Evolutionary conservation across 1,140 invertebrate species (phyloP).

Genomic region (Pygmarrhopalites habei): DNA sequence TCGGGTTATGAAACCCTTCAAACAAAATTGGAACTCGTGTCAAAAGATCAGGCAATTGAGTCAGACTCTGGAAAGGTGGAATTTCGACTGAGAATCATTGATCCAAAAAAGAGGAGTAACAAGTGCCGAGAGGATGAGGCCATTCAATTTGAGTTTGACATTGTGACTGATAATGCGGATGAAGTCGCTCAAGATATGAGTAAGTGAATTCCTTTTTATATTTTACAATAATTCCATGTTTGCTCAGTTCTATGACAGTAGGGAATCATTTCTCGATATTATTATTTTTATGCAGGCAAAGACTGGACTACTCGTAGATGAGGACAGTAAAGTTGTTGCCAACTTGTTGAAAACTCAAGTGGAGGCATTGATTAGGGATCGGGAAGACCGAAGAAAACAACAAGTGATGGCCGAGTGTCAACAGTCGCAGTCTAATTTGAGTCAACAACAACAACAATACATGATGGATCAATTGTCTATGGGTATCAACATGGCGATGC

Average conservation of each 20-base stretch:
- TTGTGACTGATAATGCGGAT: slow-evolving; percentile 84
- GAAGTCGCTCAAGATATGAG: slow-evolving; percentile 94
- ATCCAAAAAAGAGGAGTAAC: slow-evolving; percentile 91
- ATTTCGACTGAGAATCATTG: slow-evolving; percentile 86
- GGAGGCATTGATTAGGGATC: slow-evolving; percentile 54
- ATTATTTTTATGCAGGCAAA: slow-evolving; percentile 56
- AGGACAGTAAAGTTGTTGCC: slow-evolving; percentile 79
- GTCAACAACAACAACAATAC: slow-evolving; percentile 11
- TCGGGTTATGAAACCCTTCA: slow-evolving; percentile 40
- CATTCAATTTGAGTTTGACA: slow-evolving; percentile 97
- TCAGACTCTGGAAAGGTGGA: slow-evolving; percentile 60
- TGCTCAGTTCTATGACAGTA: too few species aligned
- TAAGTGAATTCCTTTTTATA: too few species aligned
- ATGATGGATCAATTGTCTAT: slow-evolving; percentile 12
- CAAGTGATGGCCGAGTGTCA: slow-evolving; percentile 40
- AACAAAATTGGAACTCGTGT: slow-evolving; percentile 80
- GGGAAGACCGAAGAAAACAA: slow-evolving; percentile 53
- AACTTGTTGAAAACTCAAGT: slow-evolving; percentile 82
- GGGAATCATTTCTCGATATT: too few species aligned
- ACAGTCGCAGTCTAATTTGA: too few species aligned
- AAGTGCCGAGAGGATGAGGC: slow-evolving; percentile 99
- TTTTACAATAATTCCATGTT: too few species aligned
- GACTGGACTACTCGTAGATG: slow-evolving; percentile 79
- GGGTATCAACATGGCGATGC: slow-evolving; percentile 12
- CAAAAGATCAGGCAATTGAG: slow-evolving; percentile 58